Conservation (phyloP, 2,113 vertebrate genomes). For the Alectura lathami region DNA sequence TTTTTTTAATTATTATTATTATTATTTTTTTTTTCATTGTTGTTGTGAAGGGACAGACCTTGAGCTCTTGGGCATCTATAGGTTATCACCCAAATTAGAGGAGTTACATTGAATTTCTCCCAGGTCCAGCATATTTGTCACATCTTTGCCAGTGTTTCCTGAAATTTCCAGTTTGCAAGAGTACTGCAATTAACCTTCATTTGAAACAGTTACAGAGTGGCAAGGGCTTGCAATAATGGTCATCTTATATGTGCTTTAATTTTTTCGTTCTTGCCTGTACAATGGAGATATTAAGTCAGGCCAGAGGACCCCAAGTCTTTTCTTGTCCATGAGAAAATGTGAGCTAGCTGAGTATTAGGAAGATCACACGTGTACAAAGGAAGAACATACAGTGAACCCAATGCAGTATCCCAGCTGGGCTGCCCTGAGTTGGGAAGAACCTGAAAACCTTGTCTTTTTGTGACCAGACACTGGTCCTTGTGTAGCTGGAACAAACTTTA, state of each 20-base stretch:
- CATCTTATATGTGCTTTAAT: neutral
- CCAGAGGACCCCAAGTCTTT: neutral
- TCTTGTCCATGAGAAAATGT: neutral
- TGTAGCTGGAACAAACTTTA: neutral
- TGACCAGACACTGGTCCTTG: neutral
- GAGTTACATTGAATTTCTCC: neutral
- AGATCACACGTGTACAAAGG: neutral
- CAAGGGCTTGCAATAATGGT: neutral
- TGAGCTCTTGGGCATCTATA: neutral
- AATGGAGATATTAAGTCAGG: neutral
- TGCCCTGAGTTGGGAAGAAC: neutral
- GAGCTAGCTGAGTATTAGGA: neutral
- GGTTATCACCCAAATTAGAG: neutral
- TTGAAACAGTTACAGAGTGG: neutral
- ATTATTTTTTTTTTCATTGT: neutral
- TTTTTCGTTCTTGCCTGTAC: neutral
- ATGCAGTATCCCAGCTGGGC: neutral
- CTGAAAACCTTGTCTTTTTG: neutral
- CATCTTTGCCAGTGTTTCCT: neutral
- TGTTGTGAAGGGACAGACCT: neutral
- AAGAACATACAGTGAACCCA: neutral
- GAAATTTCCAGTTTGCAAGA: neutral
- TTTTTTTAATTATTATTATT: too few species aligned
- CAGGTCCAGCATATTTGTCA: neutral
- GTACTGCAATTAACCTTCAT: neutral